phyloP scores from a whole-genome alignment of 2,797 vertebrate genomes.

The Poeciliopsis presidionis region DNA sequence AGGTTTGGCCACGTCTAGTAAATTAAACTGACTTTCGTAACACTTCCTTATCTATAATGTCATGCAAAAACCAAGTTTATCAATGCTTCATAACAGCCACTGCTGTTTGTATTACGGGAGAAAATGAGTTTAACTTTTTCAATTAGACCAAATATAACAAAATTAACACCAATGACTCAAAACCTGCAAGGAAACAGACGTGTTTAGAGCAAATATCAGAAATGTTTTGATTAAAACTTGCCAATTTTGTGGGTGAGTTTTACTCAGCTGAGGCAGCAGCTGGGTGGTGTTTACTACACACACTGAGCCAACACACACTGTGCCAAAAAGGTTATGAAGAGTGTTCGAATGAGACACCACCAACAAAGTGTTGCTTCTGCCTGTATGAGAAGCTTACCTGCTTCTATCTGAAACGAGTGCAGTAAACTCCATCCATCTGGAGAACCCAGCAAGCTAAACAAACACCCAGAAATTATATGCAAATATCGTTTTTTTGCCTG shows the following conservation, averaged over 20 bases:
- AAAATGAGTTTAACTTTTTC: conserved; percentile 15
- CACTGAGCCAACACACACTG: conserved; percentile 15
- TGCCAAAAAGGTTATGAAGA: conserved; percentile 31
- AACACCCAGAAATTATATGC: conserved; percentile 51
- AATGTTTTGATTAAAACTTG: conserved; percentile 13
- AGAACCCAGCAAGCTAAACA: conserved; percentile 45
- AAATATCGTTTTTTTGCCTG: conserved; percentile 36
- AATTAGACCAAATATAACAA: background rate
- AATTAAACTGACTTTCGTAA: background rate
- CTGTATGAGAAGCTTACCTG: conserved; percentile 44
- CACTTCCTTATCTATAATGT: background rate
- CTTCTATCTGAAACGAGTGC: conserved; percentile 38
- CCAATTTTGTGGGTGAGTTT: conserved; percentile 24
- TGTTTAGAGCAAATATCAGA: conserved; percentile 24
- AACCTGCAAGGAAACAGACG: conserved; percentile 21
- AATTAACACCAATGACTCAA: background rate
- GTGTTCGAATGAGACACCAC: conserved; percentile 28
- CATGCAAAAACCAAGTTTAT: conserved; percentile 29
- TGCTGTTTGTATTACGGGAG: conserved; percentile 13
- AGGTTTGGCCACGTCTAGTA: background rate
- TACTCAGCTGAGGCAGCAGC: conserved; percentile 42
- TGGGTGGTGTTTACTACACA: conserved; percentile 47
- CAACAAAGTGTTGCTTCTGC: conserved; percentile 29
- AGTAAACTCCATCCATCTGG: conserved; percentile 64
- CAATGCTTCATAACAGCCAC: conserved; percentile 41